Conservation (phyloP, 2,888 invertebrate genomes). For the Venustoraphidia nigricollis region DNA sequence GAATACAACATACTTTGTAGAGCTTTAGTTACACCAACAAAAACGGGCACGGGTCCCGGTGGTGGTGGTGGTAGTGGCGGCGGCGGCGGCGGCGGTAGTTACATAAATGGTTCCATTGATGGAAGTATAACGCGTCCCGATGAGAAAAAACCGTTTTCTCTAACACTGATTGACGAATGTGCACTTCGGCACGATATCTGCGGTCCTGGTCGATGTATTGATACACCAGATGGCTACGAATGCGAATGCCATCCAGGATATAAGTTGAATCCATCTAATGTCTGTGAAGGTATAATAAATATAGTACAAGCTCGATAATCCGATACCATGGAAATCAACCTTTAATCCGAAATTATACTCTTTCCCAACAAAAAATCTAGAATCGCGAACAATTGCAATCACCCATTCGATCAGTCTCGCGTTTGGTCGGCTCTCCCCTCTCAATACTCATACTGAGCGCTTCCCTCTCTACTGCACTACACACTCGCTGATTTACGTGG, state of each 20-base stretch:
- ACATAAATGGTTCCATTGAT: conserved; percentile 7
- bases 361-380: too few relatives aligned
- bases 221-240: conserved; percentile 58
- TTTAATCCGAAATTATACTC: too few relatives aligned
- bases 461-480: too few relatives aligned
- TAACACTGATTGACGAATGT: conserved; percentile 50
- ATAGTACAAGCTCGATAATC: too few relatives aligned
- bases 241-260: conserved; percentile 66
- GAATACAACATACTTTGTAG: conserved; percentile 42
- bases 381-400: too few relatives aligned
- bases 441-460: too few relatives aligned
- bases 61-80: conserved; percentile 17
- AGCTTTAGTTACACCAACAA: too few relatives aligned
- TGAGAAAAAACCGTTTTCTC: neutral
- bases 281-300: conserved; percentile 31
- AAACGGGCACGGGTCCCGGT: conserved; percentile 9
- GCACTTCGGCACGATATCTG: conserved; percentile 59
- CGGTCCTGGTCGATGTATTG: conserved; percentile 56
- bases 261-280: conserved; percentile 28
- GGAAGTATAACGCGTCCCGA: neutral
- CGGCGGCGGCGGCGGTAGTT: conserved; percentile 12
- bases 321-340: too few relatives aligned
- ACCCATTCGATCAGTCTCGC: too few relatives aligned
- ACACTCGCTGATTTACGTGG: too few relatives aligned
- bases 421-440: too few relatives aligned